Evolutionary conservation across 2,113 vertebrate genomes (phyloP).

Genomic region (Malaclemys terrapin): DNA sequence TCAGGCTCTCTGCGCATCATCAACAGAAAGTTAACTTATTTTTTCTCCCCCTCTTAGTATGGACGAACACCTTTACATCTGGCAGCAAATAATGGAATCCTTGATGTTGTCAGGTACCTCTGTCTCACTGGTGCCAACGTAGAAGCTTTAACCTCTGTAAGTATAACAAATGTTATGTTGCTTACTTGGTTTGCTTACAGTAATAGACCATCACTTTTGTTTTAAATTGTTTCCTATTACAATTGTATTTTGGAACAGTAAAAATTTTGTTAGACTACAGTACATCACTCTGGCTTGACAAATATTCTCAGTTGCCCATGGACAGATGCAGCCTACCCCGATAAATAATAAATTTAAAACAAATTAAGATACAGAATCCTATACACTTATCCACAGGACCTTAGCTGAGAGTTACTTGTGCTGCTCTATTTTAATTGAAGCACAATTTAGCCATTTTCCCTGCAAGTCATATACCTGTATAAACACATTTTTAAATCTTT

Average conservation of each 20-base stretch:
- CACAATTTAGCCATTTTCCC: not conserved
- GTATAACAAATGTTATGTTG: constrained; percentile 48
- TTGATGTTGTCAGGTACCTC: constrained; percentile 94
- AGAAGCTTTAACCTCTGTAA: constrained; percentile 91
- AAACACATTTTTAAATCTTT: not conserved
- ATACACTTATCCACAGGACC: not conserved
- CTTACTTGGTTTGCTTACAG: not conserved
- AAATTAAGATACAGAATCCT: not conserved
- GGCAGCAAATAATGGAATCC: constrained; percentile 92
- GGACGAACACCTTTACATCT: constrained; percentile 94
- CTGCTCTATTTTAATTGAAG: not conserved
- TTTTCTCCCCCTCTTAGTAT: constrained; percentile 78
- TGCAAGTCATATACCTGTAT: fast-evolving
- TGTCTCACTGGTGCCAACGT: constrained; percentile 92
- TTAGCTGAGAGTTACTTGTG: not conserved
- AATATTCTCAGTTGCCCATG: not conserved
- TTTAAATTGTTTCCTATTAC: not conserved
- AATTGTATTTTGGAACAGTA: not conserved
- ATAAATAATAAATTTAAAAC: not conserved
- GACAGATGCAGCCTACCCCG: not conserved
- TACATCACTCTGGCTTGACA: not conserved
- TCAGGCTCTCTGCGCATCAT: not conserved
- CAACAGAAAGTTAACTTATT: not conserved
- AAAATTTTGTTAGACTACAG: not conserved
- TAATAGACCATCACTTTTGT: not conserved